These are phyloP conservation scores for Bombus superbus DNA, from an alignment of 1,140 invertebrate genomes.

Conservation along the genomic window DNA sequence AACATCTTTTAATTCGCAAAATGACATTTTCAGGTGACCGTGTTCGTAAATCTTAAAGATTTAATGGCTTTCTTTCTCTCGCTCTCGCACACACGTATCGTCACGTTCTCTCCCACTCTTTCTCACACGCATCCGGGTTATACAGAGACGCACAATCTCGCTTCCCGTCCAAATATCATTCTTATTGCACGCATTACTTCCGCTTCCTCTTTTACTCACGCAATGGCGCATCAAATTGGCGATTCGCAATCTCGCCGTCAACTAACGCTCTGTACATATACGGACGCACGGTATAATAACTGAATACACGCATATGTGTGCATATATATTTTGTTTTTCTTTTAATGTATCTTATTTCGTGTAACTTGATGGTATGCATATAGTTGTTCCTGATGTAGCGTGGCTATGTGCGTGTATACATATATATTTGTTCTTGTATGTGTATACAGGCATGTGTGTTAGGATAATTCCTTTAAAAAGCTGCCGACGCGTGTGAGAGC, in stretches of 20 bases:
- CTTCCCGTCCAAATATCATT: conserved; percentile 32
- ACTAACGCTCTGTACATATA: conserved; percentile 62
- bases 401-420: background rate
- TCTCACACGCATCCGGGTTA: conserved; percentile 20
- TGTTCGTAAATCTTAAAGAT: conserved; percentile 49
- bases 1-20: conserved; percentile 22
- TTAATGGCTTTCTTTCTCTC: conserved; percentile 35
- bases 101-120: conserved; percentile 2
- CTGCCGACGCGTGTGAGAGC: conserved; percentile 2
- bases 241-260: conserved; percentile 42
- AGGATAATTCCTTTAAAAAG: conserved; percentile 17
- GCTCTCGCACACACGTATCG: background rate
- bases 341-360: conserved; percentile 25
- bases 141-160: conserved; percentile 17
- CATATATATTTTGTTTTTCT: conserved; percentile 41
- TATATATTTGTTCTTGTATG: background rate
- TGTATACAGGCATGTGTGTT: background rate
- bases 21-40: conserved; percentile 39
- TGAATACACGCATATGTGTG: conserved; percentile 29
- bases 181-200: conserved; percentile 11
- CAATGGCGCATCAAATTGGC: conserved; percentile 36
- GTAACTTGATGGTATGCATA: conserved; percentile 1
- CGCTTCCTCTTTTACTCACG: conserved; percentile 11
- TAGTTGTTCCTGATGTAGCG: background rate
- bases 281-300: conserved; percentile 61